Conservation (phyloP, 2,888 invertebrate species). For the Campoletis raptor region DNA sequence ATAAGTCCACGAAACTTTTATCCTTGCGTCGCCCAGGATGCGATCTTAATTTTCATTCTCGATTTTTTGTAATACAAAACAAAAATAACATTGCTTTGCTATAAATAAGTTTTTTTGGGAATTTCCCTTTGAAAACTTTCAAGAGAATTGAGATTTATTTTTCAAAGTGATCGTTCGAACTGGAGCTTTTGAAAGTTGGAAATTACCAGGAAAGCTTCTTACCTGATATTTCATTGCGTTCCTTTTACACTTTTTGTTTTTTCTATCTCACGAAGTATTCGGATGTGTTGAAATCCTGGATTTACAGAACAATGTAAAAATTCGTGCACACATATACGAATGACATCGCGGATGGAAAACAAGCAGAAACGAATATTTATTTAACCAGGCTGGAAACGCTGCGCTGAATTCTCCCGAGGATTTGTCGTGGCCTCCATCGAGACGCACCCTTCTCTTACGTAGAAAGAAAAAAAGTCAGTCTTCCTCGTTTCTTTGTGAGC, state of each 20-base stretch:
- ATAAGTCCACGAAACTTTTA: slow-evolving; percentile 69
- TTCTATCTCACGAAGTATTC: background rate
- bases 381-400: slow-evolving; percentile 40
- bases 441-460: background rate
- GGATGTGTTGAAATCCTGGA: slow-evolving; percentile 22
- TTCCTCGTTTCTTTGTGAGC: background rate
- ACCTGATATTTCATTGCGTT: background rate
- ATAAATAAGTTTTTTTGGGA: too few species aligned
- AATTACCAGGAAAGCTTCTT: background rate
- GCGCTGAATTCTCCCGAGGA: slow-evolving; percentile 49
- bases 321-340: slow-evolving; percentile 13
- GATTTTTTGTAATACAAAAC: too few species aligned
- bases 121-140: background rate
- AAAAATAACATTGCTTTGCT: too few species aligned
- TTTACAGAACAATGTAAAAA: slow-evolving; percentile 9
- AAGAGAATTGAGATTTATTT: background rate
- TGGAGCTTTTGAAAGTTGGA: background rate
- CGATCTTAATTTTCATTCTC: background rate
- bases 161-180: background rate
- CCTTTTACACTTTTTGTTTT: background rate
- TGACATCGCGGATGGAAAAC: slow-evolving; percentile 12
- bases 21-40: background rate
- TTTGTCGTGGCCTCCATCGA: slow-evolving; percentile 27
- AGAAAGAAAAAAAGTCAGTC: slow-evolving; percentile 3
- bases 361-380: slow-evolving; percentile 58